A percentile compares a stretch with the other conserved stretches of the same genome.
Evolutionary conservation across 2,888 invertebrate genomes (phyloP).

Genomic region (Polyommatus iphigenia): DNA sequence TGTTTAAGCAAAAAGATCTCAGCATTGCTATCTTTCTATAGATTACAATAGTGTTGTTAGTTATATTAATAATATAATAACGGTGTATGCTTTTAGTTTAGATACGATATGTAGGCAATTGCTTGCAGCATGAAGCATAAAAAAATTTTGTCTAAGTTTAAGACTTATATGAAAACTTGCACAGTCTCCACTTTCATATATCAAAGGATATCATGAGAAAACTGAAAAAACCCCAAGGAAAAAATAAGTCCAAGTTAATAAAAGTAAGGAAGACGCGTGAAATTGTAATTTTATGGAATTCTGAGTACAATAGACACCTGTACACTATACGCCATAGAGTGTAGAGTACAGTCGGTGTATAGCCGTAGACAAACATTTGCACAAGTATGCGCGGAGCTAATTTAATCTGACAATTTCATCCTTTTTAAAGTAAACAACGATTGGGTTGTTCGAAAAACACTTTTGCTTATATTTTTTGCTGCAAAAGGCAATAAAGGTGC

Average conservation of each 20-base stretch:
- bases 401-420: constrained; percentile 29
- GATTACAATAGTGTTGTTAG: too few species aligned
- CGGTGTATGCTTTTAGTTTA: too few species aligned
- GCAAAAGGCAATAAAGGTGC: background rate
- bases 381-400: constrained; percentile 26
- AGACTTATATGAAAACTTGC: background rate
- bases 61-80: too few species aligned
- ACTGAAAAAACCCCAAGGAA: background rate
- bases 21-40: background rate
- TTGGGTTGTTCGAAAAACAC: constrained; percentile 4
- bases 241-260: background rate
- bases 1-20: background rate
- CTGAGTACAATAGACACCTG: constrained; percentile 31
- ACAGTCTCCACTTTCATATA: background rate
- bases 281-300: constrained; percentile 60
- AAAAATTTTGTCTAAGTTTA: background rate
- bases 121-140: background rate
- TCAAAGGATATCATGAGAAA: constrained; percentile 27
- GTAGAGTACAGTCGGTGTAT: background rate
- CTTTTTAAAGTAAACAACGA: constrained; percentile 29
- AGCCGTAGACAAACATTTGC: constrained; percentile 1
- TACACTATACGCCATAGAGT: constrained; percentile 31
- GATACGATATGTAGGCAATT: too few species aligned
- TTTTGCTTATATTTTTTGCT: background rate
- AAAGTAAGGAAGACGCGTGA: constrained; percentile 43